Evolutionary conservation across 2,113 vertebrate species (phyloP).

Genomic region (Hippocampus zosterae): DNA sequence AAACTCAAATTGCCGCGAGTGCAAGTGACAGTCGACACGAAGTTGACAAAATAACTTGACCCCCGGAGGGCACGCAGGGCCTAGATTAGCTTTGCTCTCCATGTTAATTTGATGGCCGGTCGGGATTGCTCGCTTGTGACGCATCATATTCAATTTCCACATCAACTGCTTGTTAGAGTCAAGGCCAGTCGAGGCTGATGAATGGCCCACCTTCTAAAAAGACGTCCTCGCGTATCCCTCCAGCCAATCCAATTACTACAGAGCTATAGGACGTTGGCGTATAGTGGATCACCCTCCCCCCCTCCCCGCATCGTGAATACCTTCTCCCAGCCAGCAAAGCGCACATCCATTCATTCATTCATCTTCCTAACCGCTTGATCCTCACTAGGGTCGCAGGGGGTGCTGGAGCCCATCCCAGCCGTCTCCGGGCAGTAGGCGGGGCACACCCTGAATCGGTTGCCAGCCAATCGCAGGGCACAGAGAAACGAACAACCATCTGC

Average conservation of each 20-base stretch:
- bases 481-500: too few species aligned
- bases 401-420: too few species aligned
- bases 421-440: too few species aligned
- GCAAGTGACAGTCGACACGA: conserved; percentile 50
- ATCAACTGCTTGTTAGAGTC: conserved; percentile 60
- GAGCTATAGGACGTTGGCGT: conserved; percentile 37
- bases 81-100: conserved; percentile 59
- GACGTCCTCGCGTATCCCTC: conserved; percentile 48
- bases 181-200: conserved; percentile 48
- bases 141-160: conserved; percentile 72
- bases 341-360: too few species aligned
- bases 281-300: conserved; percentile 23
- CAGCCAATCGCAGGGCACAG: too few species aligned
- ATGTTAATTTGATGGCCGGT: conserved; percentile 64
- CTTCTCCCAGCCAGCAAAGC: conserved; percentile 31
- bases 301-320: conserved; percentile 49
- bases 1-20: conserved; percentile 53
- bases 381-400: too few species aligned
- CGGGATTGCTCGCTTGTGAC: conserved; percentile 61
- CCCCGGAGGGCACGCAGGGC: conserved; percentile 43
- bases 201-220: conserved; percentile 58
- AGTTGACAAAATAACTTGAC: conserved; percentile 55
- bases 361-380: too few species aligned
- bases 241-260: conserved; percentile 65
- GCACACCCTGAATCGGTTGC: too few species aligned